Conservation (phyloP, 2,888 invertebrate genomes). For the Reticulitermes lucifugus region DNA sequence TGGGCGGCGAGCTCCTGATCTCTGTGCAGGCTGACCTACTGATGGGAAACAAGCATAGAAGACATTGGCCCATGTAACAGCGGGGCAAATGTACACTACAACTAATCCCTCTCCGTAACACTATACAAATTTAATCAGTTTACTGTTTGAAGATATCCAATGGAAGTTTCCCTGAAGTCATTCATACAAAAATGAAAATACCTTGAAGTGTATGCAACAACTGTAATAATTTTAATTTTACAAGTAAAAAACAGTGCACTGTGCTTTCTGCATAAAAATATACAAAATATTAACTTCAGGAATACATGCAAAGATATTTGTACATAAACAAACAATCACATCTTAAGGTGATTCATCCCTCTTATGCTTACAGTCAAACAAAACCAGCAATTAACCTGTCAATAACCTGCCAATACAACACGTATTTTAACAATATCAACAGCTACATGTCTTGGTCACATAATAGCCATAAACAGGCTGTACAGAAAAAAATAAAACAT, state of each 20-base stretch:
- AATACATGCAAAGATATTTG: slow-evolving; percentile 41
- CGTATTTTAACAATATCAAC: too few relatives aligned
- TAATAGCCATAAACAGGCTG: too few relatives aligned
- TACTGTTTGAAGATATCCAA: not conserved
- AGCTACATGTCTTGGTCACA: too few relatives aligned
- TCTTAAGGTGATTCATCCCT: too few relatives aligned
- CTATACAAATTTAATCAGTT: not conserved
- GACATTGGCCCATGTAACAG: slow-evolving; percentile 33
- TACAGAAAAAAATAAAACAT: too few relatives aligned
- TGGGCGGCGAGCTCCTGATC: slow-evolving; percentile 58
- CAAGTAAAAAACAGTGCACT: not conserved
- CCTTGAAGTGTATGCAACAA: not conserved
- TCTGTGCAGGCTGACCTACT: slow-evolving; percentile 55
- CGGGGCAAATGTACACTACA: slow-evolving; percentile 6
- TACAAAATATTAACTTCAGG: slow-evolving; percentile 23
- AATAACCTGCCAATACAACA: too few relatives aligned
- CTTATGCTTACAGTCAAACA: too few relatives aligned
- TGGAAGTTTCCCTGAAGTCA: not conserved
- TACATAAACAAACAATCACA: slow-evolving; percentile 27
- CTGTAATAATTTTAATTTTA: not conserved
- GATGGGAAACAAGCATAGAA: slow-evolving; percentile 59
- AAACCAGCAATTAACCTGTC: too few relatives aligned
- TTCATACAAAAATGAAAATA: not conserved
- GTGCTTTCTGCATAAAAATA: not conserved
- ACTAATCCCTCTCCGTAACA: not conserved